These are phyloP conservation scores for Eudyptes chrysolophus DNA, from an alignment of 2,113 vertebrate species.

Conservation along the genomic window DNA sequence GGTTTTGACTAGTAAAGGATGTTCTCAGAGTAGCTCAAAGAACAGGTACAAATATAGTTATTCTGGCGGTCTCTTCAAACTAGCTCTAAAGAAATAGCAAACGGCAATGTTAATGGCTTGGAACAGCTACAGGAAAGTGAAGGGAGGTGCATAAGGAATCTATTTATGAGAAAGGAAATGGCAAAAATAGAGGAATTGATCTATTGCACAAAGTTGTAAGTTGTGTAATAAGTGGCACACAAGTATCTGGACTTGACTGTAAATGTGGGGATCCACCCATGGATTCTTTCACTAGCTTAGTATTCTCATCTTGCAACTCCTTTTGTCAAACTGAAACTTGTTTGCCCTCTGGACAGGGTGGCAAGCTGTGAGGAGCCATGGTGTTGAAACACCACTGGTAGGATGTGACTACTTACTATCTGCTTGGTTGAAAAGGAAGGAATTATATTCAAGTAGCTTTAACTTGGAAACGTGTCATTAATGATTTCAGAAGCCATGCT, in stretches of 20 bases:
- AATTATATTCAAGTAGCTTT: background rate
- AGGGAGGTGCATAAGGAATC: background rate
- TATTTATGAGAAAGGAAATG: slow-evolving; percentile 49
- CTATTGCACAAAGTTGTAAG: background rate
- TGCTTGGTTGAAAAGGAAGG: background rate
- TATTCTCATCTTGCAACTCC: background rate
- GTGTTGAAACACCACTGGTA: background rate
- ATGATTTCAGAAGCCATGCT: background rate
- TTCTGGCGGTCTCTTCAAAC: background rate
- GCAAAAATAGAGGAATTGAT: slow-evolving; percentile 51
- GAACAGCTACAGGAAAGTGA: slow-evolving; percentile 33
- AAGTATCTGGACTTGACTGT: background rate
- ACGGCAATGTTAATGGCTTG: background rate
- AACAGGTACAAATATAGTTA: slow-evolving; percentile 9
- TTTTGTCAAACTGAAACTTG: background rate
- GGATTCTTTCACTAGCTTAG: background rate
- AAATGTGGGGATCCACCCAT: background rate
- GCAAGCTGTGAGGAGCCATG: background rate
- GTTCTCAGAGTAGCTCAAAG: background rate
- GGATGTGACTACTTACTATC: background rate
- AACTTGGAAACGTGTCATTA: background rate
- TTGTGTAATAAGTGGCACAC: background rate
- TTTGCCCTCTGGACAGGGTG: background rate
- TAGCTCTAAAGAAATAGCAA: background rate
- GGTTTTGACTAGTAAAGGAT: background rate